These are phyloP conservation scores for Aleiodes sp. DNA, from an alignment of 1,140 invertebrate genomes.

Conservation along the genomic window DNA sequence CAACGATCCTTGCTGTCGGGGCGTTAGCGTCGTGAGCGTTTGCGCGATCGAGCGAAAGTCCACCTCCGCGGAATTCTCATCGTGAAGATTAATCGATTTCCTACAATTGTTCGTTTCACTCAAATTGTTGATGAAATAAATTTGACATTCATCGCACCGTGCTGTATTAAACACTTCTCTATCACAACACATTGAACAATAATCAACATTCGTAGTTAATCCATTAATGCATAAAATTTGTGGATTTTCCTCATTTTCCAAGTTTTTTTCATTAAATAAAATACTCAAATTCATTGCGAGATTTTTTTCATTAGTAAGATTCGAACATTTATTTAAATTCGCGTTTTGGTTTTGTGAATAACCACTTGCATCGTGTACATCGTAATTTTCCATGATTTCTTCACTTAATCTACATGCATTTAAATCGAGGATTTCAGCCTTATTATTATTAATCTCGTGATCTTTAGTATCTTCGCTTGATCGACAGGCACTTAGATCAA, in stretches of 20 bases:
- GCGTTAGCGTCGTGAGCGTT: background rate
- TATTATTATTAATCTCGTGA: no score
- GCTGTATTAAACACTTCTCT: background rate
- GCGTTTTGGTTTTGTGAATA: no score
- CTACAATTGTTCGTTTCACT: background rate
- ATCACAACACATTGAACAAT: background rate
- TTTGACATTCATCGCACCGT: background rate
- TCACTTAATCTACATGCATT: no score
- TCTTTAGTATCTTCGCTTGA: no score
- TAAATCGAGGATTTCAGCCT: no score
- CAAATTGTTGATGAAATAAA: background rate
- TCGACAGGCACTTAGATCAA: no score
- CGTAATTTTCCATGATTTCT: no score
- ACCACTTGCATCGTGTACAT: no score
- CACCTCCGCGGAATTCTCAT: background rate
- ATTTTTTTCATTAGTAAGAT: no score
- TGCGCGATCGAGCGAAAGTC: background rate
- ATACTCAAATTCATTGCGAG: background rate
- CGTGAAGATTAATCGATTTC: background rate
- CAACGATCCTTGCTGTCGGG: background rate
- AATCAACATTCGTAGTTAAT: background rate
- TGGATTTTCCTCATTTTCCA: background rate
- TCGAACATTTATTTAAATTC: no score
- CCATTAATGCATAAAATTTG: background rate
- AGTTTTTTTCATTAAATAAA: background rate